phyloP scores from a whole-genome alignment of 1,140 invertebrate genomes.

The Drosophila trapezifrons region DNA sequence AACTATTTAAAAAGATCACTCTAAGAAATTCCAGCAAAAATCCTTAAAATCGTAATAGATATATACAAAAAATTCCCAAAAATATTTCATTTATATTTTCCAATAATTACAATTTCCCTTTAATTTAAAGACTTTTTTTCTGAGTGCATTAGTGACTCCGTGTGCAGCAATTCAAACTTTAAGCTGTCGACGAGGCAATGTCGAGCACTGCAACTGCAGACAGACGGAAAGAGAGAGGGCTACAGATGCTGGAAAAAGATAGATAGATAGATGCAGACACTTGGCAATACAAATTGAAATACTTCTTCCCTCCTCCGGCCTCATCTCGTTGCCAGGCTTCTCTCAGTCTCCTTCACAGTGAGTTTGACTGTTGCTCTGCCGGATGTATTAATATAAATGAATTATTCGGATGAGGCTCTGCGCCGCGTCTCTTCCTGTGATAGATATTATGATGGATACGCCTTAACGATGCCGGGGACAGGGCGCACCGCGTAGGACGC shows the following conservation, averaged over 20 bases:
- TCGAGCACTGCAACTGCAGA: constrained; percentile 60
- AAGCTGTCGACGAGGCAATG: constrained; percentile 62
- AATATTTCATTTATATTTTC: no score
- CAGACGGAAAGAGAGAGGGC: constrained; percentile 12
- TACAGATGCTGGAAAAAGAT: constrained; percentile 5
- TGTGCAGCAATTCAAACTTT: constrained; percentile 75
- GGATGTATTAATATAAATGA: constrained; percentile 75
- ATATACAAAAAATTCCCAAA: no score
- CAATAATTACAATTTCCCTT: no score
- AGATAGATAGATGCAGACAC: constrained; percentile 35
- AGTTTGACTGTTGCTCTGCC: constrained; percentile 47
- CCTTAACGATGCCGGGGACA: constrained; percentile 64
- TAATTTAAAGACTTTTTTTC: not conserved
- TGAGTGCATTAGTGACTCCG: constrained; percentile 36
- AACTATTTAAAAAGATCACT: no score
- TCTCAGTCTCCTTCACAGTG: constrained; percentile 20
- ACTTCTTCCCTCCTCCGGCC: constrained; percentile 25
- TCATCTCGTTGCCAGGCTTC: no score
- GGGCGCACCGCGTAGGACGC: constrained; percentile 13
- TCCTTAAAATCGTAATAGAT: no score
- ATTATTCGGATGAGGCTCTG: constrained; percentile 61
- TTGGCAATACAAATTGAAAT: constrained; percentile 71
- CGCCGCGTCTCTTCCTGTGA: constrained; percentile 14
- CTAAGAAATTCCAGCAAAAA: no score
- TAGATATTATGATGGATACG: constrained; percentile 77